Conservation (phyloP, 2,113 vertebrate genomes). For the Microcebus griseorufus region DNA sequence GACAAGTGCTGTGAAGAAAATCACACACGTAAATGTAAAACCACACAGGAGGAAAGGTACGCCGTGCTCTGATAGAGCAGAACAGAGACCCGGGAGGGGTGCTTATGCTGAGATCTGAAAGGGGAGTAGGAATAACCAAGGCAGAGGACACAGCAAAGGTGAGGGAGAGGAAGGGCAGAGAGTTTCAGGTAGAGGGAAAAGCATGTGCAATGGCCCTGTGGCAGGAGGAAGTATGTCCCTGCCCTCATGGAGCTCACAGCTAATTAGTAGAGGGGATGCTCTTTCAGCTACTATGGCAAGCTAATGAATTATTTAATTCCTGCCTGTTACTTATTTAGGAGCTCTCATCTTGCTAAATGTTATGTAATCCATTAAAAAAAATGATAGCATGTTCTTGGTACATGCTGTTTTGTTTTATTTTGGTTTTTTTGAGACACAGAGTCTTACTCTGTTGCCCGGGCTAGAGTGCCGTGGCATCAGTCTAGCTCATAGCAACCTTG, state of each 20-base stretch:
- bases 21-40: neutral
- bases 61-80: too few species aligned
- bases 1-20: neutral
- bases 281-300: neutral
- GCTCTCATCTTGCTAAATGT: neutral
- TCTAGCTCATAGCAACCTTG: too few species aligned
- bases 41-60: neutral
- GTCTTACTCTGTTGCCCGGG: too few species aligned
- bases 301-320: neutral
- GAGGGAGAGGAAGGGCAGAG: neutral
- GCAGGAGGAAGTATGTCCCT: neutral
- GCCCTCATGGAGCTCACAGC: neutral
- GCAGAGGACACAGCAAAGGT: neutral
- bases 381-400: neutral
- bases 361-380: neutral
- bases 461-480: too few species aligned
- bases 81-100: neutral
- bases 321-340: neutral
- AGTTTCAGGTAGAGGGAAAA: neutral
- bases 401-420: neutral
- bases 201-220: neutral
- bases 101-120: neutral
- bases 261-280: neutral
- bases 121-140: neutral
- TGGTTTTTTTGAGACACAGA: too few species aligned